Base-by-base conservation (phyloP, 2,888 invertebrate species). In the Lithophane ornitopus region DNA sequence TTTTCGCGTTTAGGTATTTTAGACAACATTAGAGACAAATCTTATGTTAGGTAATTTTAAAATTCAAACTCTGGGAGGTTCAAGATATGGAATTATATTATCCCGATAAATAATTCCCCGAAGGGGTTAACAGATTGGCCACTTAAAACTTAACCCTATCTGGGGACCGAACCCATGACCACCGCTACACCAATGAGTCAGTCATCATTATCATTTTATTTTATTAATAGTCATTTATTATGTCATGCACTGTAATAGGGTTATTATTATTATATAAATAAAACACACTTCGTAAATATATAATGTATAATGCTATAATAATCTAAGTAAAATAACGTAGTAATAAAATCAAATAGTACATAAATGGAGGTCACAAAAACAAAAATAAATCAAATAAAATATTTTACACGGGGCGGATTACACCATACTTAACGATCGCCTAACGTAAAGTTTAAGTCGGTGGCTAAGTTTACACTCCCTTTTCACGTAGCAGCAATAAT, bases 331-430 rank as follows among this genome's bases (percentile, higher is more conserved):
- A 92, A 90, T 92, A 94, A 94, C 93, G 87, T 92, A 90, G 75
- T 90, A 90, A 93, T 93, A 93, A 93, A 93, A 93, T 92, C 88
- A 89, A 90, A 92, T 91, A 91, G 82, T 88, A 92, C 89, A 92
- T 89, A 91, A 92, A 91, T 84, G 79, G 85, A 86, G 84, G 84
- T 90, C 91, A 89, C 87, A 92, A 90, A 90, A 87, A 79, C 70
- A 86, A 87, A 85, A 80, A 81, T 78, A 78, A 80, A 80, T 68
- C 74, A 78, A 71, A 76, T 70, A 81, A 75, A 80, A 80, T 83
- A 87, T 85, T 85, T 85, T 82, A 89, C 85, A 88, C 68, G 26
- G 70, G 78, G 82, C 84, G 26, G 80, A 76, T 85, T 81, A 75
- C 87, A 84, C 82, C 75, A 78, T 70, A 67, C 66, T 68, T 8